Conservation (phyloP, 1,140 invertebrate species). For the Adoxophyes honmai region DNA sequence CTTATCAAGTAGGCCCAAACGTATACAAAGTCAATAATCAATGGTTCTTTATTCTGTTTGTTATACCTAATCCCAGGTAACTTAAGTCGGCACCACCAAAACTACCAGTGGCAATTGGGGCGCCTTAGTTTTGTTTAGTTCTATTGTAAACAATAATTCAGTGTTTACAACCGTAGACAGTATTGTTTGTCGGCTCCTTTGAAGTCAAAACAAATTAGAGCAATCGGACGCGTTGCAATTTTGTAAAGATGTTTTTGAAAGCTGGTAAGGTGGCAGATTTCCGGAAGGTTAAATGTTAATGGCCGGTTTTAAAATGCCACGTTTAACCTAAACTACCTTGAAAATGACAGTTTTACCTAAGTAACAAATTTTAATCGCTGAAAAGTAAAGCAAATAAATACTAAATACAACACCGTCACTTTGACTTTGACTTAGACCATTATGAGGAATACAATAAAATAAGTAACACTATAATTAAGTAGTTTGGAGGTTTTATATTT, state of each 20-base stretch:
- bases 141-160: constrained; percentile 40
- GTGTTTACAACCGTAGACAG: constrained; percentile 31
- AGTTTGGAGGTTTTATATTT: too few species aligned
- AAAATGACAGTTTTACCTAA: too few species aligned
- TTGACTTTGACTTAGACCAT: too few species aligned
- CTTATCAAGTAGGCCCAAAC: background rate
- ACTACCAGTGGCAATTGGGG: constrained; percentile 47
- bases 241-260: background rate
- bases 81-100: constrained; percentile 28
- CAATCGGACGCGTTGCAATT: constrained; percentile 10
- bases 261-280: background rate
- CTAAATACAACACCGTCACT: too few species aligned
- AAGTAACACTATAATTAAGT: too few species aligned
- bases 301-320: too few species aligned
- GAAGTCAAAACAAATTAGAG: constrained; percentile 22
- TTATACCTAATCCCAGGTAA: background rate
- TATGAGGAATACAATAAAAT: too few species aligned
- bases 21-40: background rate
- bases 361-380: too few species aligned
- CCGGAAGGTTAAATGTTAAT: too few species aligned
- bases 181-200: constrained; percentile 40
- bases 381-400: too few species aligned
- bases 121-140: constrained; percentile 46
- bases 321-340: too few species aligned
- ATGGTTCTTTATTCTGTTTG: background rate